Base-by-base conservation (phyloP, 2,888 invertebrate species). In the Ophion obscuratus region DNA sequence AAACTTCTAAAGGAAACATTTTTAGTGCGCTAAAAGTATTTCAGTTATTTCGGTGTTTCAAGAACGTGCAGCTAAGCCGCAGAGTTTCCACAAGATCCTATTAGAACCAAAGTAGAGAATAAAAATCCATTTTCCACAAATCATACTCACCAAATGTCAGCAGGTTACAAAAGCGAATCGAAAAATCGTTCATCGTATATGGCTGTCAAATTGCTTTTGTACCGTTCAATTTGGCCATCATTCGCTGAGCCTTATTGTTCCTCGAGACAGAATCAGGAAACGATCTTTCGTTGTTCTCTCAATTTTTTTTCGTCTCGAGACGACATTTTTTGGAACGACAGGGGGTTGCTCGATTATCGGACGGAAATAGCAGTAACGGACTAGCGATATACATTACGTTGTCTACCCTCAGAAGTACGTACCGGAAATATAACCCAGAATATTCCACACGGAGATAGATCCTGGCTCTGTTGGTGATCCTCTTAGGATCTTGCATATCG, bases 121-220 rank as follows among this genome's bases (percentile, higher is more conserved):
- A 57, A 62, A 75, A 70, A 68, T 73, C 47, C 73, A 74, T 73
- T 62, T 68, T 57, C 14, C 0, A n/a, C 20, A 59, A 78, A 71
- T 85, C 59, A 64, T 64, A 2, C 40, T 81, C 17, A 17, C 61
- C 10, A 27, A 24, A 31, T 1, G 24, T 53, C 5, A 17, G 14
- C 1, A 80, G 64, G 36, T 31, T 40, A 14, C 7, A 5, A 71
- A 79, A 79, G 47, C 27, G n/a, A n/a, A 79, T 68, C 14, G 68
- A 44, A 17, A 27, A 27, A 68, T 59, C 61, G 59, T 10, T 44
- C 11, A 59, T 17, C 53, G n/a, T 44, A 53, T 64, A 14, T 24
- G 6, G 47, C 9, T 20, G 20, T 62, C 40, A 27, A 40, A 2
- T 5, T 20, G 9, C 31, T n/a, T 53, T 62, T 20, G 14, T 79